Evolutionary conservation across 2,888 invertebrate species (phyloP).

Genomic region (Dasypolia templi): DNA sequence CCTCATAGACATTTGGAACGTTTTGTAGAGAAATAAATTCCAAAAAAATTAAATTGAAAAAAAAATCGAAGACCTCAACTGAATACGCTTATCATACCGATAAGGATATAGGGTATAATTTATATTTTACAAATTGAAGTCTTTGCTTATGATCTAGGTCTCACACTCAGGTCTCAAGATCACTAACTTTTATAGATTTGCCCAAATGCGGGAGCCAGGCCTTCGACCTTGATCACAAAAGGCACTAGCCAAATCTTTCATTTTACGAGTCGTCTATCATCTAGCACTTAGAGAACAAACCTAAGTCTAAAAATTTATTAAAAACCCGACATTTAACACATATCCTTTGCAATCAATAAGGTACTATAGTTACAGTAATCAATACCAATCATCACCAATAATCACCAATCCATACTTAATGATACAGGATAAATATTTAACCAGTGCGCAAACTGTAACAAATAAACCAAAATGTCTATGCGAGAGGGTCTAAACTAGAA

Average conservation of each 20-base stretch:
- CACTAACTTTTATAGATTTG: constrained; percentile 21
- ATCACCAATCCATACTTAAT: neutral
- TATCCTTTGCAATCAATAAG: neutral
- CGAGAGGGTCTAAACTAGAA: no score
- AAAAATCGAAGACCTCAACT: neutral
- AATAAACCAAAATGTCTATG: no score
- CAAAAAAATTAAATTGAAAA: no score
- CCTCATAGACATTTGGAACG: neutral
- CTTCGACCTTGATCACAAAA: neutral
- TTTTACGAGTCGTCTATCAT: neutral
- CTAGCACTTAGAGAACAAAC: constrained; percentile 6
- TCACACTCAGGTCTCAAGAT: no score
- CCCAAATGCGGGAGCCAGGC: constrained; percentile 1
- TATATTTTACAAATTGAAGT: no score
- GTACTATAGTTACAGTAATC: no score
- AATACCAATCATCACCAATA: neutral
- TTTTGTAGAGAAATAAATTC: no score
- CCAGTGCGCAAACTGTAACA: no score
- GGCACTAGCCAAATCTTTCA: constrained; percentile 1
- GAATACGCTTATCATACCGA: neutral
- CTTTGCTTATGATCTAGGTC: constrained; percentile 2
- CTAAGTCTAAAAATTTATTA: neutral
- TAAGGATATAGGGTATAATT: neutral
- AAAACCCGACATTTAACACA: neutral
- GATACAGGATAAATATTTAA: no score